These are phyloP conservation scores for Malurus cyaneus DNA, from an alignment of 2,113 vertebrate species.

Conservation along the genomic window DNA sequence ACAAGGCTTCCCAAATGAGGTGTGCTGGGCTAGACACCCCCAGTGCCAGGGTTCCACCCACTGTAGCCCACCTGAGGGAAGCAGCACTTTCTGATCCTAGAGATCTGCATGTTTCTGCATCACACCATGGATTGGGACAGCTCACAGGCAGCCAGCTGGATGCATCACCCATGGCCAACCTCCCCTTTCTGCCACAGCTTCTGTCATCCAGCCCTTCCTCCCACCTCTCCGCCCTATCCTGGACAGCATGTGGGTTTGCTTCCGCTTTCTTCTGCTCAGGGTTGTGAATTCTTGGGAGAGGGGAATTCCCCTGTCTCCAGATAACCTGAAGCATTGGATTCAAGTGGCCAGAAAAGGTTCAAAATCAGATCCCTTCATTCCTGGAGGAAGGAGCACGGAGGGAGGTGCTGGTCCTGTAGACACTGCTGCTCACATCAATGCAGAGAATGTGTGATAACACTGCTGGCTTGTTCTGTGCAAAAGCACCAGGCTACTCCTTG, in stretches of 20 bases:
- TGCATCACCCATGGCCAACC: rapidly evolving
- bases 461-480: background rate
- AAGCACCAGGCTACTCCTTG: background rate
- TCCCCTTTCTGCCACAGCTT: background rate
- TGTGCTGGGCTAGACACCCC: background rate
- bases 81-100: background rate
- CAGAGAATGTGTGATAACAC: rapidly evolving
- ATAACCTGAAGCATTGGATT: rapidly evolving
- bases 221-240: background rate
- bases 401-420: background rate
- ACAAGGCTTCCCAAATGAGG: background rate
- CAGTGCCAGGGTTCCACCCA: rapidly evolving
- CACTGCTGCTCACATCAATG: background rate
- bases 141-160: background rate
- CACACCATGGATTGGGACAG: rapidly evolving
- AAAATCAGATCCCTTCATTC: background rate
- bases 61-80: rapidly evolving
- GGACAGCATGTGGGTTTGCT: background rate
- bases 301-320: background rate
- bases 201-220: background rate
- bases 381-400: background rate
- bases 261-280: background rate
- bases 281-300: rapidly evolving
- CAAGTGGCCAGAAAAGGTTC: background rate
- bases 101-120: background rate